A percentile compares a stretch with the other conserved stretches of the same genome.
phyloP scores from a whole-genome alignment of 2,888 invertebrate species.

The Seira sanloemensis region DNA sequence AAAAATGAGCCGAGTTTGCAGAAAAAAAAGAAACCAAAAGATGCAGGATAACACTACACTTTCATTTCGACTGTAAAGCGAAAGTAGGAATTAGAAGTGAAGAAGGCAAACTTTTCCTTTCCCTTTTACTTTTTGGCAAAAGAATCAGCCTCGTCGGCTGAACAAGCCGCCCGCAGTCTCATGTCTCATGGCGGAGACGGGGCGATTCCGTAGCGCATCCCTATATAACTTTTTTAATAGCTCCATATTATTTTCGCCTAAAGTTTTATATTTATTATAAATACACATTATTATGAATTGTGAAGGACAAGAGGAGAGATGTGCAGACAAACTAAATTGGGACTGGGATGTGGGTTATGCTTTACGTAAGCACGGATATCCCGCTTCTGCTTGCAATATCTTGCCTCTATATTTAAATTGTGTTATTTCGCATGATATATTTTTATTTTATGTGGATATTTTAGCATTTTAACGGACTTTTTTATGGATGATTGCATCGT shows the following conservation, averaged over 20 bases:
- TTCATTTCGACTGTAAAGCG: not conserved
- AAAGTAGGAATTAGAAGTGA: not conserved
- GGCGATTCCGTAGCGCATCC: conserved; percentile 6
- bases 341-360: not conserved
- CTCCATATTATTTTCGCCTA: not conserved
- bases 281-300: conserved; percentile 55
- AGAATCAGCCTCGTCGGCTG: conserved; percentile 23
- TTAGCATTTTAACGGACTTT: conserved; percentile 54
- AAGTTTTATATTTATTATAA: conserved; percentile 26
- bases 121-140: conserved; percentile 40
- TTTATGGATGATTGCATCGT: conserved; percentile 60
- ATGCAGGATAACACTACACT: not conserved
- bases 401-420: not conserved
- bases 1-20: not conserved
- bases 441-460: conserved; percentile 59
- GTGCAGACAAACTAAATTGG: not conserved
- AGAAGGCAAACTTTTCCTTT: not conserved
- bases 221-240: conserved; percentile 16
- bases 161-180: conserved; percentile 39
- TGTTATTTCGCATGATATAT: conserved; percentile 31
- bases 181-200: conserved; percentile 9
- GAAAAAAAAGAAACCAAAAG: conserved; percentile 17
- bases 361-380: not conserved
- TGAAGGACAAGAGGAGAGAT: conserved; percentile 41
- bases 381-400: conserved; percentile 32